phyloP scores from a whole-genome alignment of 2,888 invertebrate genomes.

The Plebejus anna region DNA sequence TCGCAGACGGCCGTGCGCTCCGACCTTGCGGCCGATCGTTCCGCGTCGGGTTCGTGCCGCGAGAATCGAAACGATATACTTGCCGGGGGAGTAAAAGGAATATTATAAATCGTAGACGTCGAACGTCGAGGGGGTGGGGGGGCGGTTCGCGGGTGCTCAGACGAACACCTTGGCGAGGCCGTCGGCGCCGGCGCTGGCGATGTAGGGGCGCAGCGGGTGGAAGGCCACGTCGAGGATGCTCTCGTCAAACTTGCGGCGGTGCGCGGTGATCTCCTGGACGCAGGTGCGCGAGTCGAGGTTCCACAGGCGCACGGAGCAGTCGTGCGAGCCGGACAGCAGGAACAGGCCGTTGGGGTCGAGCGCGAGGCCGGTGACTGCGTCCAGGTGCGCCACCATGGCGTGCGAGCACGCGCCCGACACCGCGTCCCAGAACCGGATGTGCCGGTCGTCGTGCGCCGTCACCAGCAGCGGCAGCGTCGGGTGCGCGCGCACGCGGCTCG shows the following conservation, averaged over 20 bases:
- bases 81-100: slow-evolving; percentile 24
- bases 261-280: slow-evolving; percentile 99
- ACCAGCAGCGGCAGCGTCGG: slow-evolving; percentile 97
- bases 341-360: slow-evolving; percentile 99
- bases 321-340: slow-evolving; percentile 98
- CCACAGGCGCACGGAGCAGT: slow-evolving; percentile 99
- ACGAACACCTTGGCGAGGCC: slow-evolving; percentile 99
- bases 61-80: slow-evolving; percentile 24
- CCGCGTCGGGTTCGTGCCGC: slow-evolving; percentile 1
- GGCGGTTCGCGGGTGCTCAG: slow-evolving; percentile 56
- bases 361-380: slow-evolving; percentile 98
- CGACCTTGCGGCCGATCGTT: neutral
- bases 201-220: slow-evolving; percentile 98
- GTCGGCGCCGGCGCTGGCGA: slow-evolving; percentile 99
- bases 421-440: slow-evolving; percentile 99
- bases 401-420: slow-evolving; percentile 96
- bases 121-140: slow-evolving; percentile 2
- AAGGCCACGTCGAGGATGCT: slow-evolving; percentile 99
- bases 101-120: slow-evolving; percentile 23
- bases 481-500: slow-evolving; percentile 94
- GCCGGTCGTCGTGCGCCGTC: slow-evolving; percentile 98
- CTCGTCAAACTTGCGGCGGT: slow-evolving; percentile 99
- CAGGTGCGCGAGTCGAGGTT: slow-evolving; percentile 99
- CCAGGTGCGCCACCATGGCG: slow-evolving; percentile 99
- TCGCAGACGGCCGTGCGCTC: neutral